These are phyloP conservation scores for Drosophila bocqueti DNA, from an alignment of 1,140 invertebrate species.

Conservation along the genomic window DNA sequence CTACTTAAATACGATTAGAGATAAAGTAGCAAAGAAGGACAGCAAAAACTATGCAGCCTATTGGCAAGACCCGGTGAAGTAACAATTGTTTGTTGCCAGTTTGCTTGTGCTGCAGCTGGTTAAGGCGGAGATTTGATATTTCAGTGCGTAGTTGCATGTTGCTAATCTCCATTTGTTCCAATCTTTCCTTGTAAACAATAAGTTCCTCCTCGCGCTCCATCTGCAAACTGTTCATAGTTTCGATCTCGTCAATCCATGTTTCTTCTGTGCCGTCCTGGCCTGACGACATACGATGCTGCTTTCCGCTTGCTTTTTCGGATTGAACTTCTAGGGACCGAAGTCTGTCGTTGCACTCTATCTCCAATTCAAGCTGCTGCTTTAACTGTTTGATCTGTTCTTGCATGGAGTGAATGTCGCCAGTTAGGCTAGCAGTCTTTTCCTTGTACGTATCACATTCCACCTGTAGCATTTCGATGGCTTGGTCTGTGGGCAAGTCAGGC, in stretches of 20 bases:
- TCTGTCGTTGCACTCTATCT: background rate
- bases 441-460: slow-evolving; percentile 72
- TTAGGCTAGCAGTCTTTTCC: slow-evolving; percentile 47
- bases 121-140: slow-evolving; percentile 58
- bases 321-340: background rate
- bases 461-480: slow-evolving; percentile 75
- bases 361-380: slow-evolving; percentile 20
- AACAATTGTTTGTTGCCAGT: slow-evolving; percentile 21
- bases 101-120: slow-evolving; percentile 30
- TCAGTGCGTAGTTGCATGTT: slow-evolving; percentile 73
- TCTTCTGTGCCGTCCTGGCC: slow-evolving; percentile 36
- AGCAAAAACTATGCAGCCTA: slow-evolving; percentile 62
- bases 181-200: slow-evolving; percentile 79
- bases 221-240: slow-evolving; percentile 55
- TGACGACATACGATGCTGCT: background rate
- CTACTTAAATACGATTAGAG: slow-evolving; percentile 53
- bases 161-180: slow-evolving; percentile 63
- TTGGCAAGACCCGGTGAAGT: slow-evolving; percentile 46
- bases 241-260: slow-evolving; percentile 60
- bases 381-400: slow-evolving; percentile 52
- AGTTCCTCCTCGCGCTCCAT: slow-evolving; percentile 78
- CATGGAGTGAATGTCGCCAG: slow-evolving; percentile 41
- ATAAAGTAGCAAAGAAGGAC: slow-evolving; percentile 70
- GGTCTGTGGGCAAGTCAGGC: slow-evolving; percentile 42
- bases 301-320: background rate